Conservation (phyloP, 2,113 vertebrate species). For the Holacanthus passer region DNA sequence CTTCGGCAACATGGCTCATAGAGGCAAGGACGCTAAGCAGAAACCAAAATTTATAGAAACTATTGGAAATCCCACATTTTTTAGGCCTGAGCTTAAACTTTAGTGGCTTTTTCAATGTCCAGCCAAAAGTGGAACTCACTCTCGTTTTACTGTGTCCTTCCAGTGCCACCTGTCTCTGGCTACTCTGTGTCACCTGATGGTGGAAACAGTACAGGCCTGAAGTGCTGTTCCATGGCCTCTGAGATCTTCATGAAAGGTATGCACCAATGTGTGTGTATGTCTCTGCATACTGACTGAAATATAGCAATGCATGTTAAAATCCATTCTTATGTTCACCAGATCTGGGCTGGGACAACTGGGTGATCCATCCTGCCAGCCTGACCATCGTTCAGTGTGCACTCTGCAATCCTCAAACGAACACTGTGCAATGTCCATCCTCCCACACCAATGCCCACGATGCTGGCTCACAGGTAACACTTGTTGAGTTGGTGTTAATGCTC, state of each 20-base stretch:
- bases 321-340: slow-evolving; percentile 63
- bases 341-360: slow-evolving; percentile 84
- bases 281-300: not conserved
- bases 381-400: slow-evolving; percentile 73
- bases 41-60: not conserved
- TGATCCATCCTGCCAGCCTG: slow-evolving; percentile 80
- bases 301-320: not conserved
- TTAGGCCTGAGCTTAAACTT: not conserved
- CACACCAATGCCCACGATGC: not conserved
- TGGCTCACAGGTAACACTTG: slow-evolving; percentile 76
- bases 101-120: not conserved
- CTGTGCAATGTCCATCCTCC: slow-evolving; percentile 44
- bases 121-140: not conserved
- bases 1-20: slow-evolving; percentile 11
- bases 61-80: not conserved
- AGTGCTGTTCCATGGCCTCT: slow-evolving; percentile 72
- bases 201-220: slow-evolving; percentile 39
- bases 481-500: not conserved
- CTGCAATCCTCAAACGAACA: slow-evolving; percentile 55
- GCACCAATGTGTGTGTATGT: not conserved
- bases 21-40: not conserved
- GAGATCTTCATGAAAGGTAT: slow-evolving; percentile 82
- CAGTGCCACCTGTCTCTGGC: slow-evolving; percentile 29
- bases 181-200: slow-evolving; percentile 29
- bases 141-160: not conserved